Evolutionary conservation across 2,888 invertebrate genomes (phyloP).

Genomic region (Nesidiocoris tenuis): DNA sequence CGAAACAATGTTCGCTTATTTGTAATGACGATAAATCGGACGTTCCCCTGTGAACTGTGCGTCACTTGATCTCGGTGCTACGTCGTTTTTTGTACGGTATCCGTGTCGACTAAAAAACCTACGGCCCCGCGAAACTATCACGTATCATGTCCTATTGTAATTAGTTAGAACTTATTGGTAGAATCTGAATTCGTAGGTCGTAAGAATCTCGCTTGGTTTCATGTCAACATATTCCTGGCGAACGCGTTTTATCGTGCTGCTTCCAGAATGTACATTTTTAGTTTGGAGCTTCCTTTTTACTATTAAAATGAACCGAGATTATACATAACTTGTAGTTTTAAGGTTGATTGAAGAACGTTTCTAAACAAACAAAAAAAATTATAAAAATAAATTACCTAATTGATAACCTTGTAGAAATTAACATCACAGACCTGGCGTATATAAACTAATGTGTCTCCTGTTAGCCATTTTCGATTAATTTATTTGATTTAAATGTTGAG

Average conservation of each 20-base stretch:
- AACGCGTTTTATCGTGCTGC: background rate
- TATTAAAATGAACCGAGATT: background rate
- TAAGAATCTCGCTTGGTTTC: background rate
- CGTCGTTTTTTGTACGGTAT: background rate
- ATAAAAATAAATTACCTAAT: too few species aligned
- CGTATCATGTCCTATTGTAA: background rate
- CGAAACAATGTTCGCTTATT: too few species aligned
- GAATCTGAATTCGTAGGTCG: background rate
- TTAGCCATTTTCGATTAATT: background rate
- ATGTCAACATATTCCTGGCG: background rate
- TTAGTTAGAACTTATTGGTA: background rate
- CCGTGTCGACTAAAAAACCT: background rate
- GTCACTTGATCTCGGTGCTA: background rate
- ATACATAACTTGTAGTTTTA: background rate
- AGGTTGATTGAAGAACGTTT: background rate
- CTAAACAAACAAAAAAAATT: background rate
- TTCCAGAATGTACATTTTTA: background rate
- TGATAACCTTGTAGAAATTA: background rate
- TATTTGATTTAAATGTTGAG: background rate
- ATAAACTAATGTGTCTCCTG: conserved; percentile 21
- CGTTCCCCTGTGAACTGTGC: too few species aligned
- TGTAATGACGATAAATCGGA: too few species aligned
- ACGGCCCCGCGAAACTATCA: background rate
- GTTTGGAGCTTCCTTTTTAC: background rate
- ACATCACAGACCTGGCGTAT: conserved; percentile 30